Evolutionary conservation across 1,140 invertebrate genomes (phyloP).

Genomic region (Leguminivora glycinivorella): DNA sequence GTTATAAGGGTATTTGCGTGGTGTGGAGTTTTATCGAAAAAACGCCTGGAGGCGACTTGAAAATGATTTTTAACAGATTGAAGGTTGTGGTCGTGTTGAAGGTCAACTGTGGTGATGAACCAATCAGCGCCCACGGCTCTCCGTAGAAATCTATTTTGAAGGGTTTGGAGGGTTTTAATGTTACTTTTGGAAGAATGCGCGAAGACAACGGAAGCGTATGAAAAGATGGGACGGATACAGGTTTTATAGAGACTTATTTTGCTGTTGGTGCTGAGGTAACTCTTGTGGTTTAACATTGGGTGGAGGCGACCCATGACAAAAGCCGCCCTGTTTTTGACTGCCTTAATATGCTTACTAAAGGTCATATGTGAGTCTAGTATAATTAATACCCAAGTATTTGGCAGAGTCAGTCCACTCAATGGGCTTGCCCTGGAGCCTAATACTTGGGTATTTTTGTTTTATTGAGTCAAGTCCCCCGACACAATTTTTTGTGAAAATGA

Average conservation of each 20-base stretch:
- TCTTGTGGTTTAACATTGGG: constrained; percentile 34
- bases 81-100: too few relatives aligned
- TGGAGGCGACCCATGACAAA: constrained; percentile 23
- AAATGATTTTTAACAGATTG: too few relatives aligned
- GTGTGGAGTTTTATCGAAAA: not conserved
- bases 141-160: constrained; percentile 33
- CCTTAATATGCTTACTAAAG: constrained; percentile 30
- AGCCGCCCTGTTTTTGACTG: not conserved
- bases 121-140: too few relatives aligned
- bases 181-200: constrained; percentile 29
- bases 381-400: constrained; percentile 38
- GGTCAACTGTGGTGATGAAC: too few relatives aligned
- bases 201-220: constrained; percentile 38
- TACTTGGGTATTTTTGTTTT: not conserved
- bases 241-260: constrained; percentile 39
- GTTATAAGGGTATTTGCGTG: not conserved
- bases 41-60: not conserved
- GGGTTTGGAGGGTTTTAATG: constrained; percentile 34
- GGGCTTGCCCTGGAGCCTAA: not conserved
- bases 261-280: constrained; percentile 36
- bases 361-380: constrained; percentile 29
- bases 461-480: not conserved
- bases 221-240: constrained; percentile 36
- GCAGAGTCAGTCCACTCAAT: constrained; percentile 31
- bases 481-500: not conserved